Percentiles rank a stretch among this genome's conserved stretches.
Evolutionary conservation across 2,797 vertebrate species (phyloP).

Genomic region (Novumbra hubbsi): DNA sequence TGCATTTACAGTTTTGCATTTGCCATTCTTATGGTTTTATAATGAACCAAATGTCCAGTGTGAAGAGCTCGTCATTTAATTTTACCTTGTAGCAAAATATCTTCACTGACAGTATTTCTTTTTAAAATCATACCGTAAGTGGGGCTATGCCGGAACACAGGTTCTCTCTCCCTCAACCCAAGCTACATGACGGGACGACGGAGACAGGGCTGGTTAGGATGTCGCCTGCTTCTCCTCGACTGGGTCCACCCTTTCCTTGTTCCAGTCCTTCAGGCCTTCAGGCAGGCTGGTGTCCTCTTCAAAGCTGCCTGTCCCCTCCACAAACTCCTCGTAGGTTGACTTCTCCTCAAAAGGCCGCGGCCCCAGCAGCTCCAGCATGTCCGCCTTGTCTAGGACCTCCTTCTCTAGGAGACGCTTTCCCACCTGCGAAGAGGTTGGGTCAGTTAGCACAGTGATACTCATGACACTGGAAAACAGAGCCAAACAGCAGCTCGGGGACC

Average conservation of each 20-base stretch:
- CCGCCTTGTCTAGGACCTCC: slow-evolving; percentile 79
- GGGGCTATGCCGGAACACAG: no score
- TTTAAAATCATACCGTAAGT: no score
- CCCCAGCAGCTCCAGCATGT: slow-evolving; percentile 79
- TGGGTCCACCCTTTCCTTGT: slow-evolving; percentile 50
- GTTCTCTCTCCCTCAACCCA: not conserved
- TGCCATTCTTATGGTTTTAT: no score
- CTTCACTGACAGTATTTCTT: no score
- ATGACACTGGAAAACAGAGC: not conserved
- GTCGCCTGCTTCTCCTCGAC: slow-evolving; percentile 42
- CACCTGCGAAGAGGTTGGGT: slow-evolving; percentile 60
- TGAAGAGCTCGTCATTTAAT: no score
- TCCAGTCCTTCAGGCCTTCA: slow-evolving; percentile 75
- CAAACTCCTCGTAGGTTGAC: slow-evolving; percentile 79
- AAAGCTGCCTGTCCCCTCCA: slow-evolving; percentile 78
- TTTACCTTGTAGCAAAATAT: no score
- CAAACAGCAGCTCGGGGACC: not conserved
- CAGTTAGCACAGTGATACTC: not conserved
- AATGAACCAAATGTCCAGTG: no score
- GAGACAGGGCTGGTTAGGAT: not conserved
- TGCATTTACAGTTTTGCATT: no score
- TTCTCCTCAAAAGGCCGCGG: slow-evolving; percentile 76
- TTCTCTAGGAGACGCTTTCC: slow-evolving; percentile 74
- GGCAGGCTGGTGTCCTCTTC: slow-evolving; percentile 80
- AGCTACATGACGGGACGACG: not conserved